Evolutionary conservation across 1,140 invertebrate genomes (phyloP).

Genomic region (Leptinotarsa texana): DNA sequence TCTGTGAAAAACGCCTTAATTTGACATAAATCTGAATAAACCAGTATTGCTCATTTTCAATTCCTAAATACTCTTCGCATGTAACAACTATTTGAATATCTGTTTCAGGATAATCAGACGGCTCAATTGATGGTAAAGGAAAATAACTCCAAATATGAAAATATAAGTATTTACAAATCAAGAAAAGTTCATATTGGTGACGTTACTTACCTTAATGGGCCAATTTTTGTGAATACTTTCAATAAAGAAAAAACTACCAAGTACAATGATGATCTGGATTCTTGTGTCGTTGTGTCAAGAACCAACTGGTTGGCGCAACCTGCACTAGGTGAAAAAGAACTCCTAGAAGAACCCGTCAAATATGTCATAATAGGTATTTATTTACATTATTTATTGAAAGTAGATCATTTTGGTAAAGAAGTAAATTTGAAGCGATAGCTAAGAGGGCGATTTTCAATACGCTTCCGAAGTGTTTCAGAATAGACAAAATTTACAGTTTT

Average conservation of each 20-base stretch:
- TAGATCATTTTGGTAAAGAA: no score
- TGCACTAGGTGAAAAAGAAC: slow-evolving; percentile 29
- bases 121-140: slow-evolving; percentile 6
- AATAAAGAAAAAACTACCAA: slow-evolving; percentile 3
- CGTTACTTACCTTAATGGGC: slow-evolving; percentile 56
- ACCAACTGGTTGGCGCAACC: slow-evolving; percentile 46
- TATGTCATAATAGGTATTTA: slow-evolving; percentile 49
- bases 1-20: no score
- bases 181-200: slow-evolving; percentile 56
- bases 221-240: slow-evolving; percentile 51
- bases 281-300: slow-evolving; percentile 35
- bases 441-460: no score
- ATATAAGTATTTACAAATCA: slow-evolving; percentile 54
- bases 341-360: slow-evolving; percentile 39
- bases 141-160: slow-evolving; percentile 38
- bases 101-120: slow-evolving; percentile 6
- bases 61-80: no score
- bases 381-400: not conserved
- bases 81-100: no score
- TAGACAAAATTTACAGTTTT: no score
- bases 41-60: no score
- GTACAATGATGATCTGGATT: not conserved
- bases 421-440: no score
- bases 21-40: no score
- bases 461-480: no score